phyloP scores from a whole-genome alignment of 2,797 vertebrate species.

The Eulemur mongoz region DNA sequence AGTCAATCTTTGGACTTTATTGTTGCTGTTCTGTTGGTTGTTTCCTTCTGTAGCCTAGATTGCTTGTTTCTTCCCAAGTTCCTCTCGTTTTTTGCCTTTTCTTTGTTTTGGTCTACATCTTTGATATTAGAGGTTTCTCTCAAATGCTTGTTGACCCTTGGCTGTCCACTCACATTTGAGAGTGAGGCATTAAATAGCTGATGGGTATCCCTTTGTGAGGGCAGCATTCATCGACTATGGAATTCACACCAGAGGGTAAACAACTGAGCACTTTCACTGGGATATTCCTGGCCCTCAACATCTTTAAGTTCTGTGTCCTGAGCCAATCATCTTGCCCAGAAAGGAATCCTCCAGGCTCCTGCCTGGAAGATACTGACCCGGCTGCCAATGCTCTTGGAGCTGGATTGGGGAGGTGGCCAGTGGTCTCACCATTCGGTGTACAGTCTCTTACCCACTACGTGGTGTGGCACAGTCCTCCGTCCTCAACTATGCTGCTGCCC shows the following conservation, averaged over 20 bases:
- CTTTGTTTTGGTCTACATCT: background rate
- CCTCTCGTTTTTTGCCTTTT: background rate
- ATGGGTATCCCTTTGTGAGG: background rate
- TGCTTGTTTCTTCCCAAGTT: background rate
- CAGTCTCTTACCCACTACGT: rapidly evolving
- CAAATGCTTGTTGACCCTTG: background rate
- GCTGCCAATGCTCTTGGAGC: background rate
- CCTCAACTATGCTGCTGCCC: background rate
- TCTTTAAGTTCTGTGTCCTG: background rate
- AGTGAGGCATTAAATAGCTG: background rate
- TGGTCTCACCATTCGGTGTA: background rate
- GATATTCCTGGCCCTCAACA: background rate
- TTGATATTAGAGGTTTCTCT: background rate
- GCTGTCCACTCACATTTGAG: background rate
- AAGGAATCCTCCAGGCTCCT: background rate
- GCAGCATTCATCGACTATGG: rapidly evolving
- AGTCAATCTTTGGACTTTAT: rapidly evolving
- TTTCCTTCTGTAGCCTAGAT: background rate
- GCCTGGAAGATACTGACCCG: no score
- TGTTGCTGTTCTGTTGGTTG: rapidly evolving
- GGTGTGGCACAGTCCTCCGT: rapidly evolving
- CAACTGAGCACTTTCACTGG: no score
- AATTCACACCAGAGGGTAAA: background rate
- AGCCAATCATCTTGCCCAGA: background rate
- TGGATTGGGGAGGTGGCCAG: no score